Conservation (phyloP, 2,888 invertebrate species). For the Ichneumoninae sp. region DNA sequence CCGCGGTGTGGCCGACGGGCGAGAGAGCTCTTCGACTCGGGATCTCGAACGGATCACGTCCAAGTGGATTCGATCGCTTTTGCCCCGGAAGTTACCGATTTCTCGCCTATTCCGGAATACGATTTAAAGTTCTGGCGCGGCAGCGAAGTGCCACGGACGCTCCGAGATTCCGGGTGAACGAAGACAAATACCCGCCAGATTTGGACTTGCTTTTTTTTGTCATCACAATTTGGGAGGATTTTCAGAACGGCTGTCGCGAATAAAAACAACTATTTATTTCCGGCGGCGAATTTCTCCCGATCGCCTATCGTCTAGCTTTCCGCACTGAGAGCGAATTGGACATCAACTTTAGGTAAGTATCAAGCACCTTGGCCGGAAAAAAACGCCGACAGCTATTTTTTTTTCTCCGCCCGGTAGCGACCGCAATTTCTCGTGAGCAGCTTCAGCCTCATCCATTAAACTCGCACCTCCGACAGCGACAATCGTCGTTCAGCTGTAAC, state of each 20-base stretch:
- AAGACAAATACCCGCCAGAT: neutral
- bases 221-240: neutral
- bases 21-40: constrained; percentile 39
- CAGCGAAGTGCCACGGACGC: neutral
- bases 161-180: neutral
- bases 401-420: neutral
- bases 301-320: too few species aligned
- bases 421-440: neutral
- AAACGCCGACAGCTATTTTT: neutral
- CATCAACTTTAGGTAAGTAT: neutral
- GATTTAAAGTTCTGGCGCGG: neutral
- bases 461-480: neutral
- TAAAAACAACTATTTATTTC: too few species aligned
- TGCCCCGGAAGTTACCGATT: constrained; percentile 29
- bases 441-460: neutral
- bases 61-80: constrained; percentile 49
- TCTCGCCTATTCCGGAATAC: constrained; percentile 12
- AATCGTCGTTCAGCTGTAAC: neutral
- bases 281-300: too few species aligned
- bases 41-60: constrained; percentile 53
- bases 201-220: neutral
- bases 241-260: neutral
- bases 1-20: constrained; percentile 38
- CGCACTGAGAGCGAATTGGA: neutral
- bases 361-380: neutral